phyloP scores from a whole-genome alignment of 2,113 vertebrate species.

The Colistium nudipinnis region DNA sequence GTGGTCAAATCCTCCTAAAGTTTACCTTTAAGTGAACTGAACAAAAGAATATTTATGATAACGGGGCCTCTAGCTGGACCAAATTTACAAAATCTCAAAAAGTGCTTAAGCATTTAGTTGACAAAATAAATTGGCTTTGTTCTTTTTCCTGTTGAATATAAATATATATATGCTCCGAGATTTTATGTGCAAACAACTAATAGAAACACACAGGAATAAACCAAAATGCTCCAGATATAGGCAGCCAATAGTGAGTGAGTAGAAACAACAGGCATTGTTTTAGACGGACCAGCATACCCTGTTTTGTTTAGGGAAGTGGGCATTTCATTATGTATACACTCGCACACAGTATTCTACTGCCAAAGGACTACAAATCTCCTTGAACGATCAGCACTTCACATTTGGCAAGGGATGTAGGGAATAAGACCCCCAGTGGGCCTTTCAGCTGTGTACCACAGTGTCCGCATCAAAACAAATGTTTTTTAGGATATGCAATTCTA shows the following conservation, averaged over 20 bases:
- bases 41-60: not conserved
- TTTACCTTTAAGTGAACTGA: not conserved
- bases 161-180: not conserved
- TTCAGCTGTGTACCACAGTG: slow-evolving; percentile 48
- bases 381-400: slow-evolving; percentile 68
- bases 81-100: not conserved
- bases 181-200: no score
- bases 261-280: no score
- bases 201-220: no score
- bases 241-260: no score
- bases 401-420: slow-evolving; percentile 68
- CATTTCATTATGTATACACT: slow-evolving; percentile 11
- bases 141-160: no score
- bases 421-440: slow-evolving; percentile 34
- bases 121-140: not conserved
- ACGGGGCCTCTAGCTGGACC: not conserved
- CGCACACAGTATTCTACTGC: slow-evolving; percentile 15
- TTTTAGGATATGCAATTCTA: slow-evolving; percentile 71
- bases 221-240: no score
- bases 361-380: slow-evolving; percentile 53
- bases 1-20: not conserved
- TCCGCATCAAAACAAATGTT: slow-evolving; percentile 67
- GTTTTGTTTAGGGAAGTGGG: not conserved
- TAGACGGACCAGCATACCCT: not conserved
- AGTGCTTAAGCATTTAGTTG: not conserved